Conservation (phyloP, 2,797 vertebrate species). For the Sebastes matsubarae region DNA sequence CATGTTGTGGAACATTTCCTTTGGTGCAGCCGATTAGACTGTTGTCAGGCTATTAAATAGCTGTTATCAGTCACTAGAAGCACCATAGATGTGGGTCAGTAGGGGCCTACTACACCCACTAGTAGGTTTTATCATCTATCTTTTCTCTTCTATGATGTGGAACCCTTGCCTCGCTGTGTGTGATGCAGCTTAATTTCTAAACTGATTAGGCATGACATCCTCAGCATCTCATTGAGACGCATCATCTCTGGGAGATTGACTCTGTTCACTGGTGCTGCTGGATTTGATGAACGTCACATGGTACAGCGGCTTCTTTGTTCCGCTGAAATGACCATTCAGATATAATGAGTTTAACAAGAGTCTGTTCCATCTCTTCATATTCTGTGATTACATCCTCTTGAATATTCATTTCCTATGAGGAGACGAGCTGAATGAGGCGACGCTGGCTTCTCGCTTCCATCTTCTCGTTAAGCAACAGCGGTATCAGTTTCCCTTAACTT, state of each 20-base stretch:
- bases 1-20: no score
- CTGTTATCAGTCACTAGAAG: no score
- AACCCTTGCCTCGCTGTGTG: no score
- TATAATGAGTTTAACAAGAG: conserved; percentile 21
- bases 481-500: conserved; percentile 28
- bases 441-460: conserved; percentile 12
- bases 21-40: no score
- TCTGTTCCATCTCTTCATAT: conserved; percentile 29
- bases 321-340: conserved; percentile 15
- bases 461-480: conserved; percentile 31
- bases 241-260: not conserved
- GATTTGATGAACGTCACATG: not conserved
- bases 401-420: conserved; percentile 61
- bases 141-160: not conserved
- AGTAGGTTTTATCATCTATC: no score
- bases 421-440: conserved; percentile 10
- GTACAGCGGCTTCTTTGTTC: not conserved
- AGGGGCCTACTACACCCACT: no score
- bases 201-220: not conserved
- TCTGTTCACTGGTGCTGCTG: not conserved
- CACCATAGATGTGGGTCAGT: no score
- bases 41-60: no score
- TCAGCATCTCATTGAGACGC: not conserved
- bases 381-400: conserved; percentile 45
- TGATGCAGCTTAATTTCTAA: not conserved